Conservation (phyloP, 2,888 invertebrate genomes). For the Aelia acuminata region DNA sequence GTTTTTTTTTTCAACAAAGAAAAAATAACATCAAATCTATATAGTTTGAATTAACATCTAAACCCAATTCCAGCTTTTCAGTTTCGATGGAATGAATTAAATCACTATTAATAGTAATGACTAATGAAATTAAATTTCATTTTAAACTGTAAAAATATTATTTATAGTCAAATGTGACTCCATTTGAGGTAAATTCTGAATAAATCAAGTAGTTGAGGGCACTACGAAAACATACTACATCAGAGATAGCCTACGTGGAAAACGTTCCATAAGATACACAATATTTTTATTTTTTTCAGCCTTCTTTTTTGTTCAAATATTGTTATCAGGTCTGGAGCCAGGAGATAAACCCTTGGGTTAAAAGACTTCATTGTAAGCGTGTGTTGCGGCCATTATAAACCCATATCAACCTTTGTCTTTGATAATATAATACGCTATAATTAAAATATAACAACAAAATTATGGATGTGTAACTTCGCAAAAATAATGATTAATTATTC, state of each 20-base stretch:
- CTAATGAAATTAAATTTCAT: no score
- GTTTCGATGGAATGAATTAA: no score
- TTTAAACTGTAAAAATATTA: no score
- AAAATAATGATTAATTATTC: background rate
- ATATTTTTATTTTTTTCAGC: background rate
- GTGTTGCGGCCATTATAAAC: background rate
- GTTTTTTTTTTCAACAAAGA: no score
- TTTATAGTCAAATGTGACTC: no score
- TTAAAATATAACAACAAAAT: no score
- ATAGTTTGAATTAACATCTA: no score
- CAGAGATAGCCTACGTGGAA: slow-evolving; percentile 2
- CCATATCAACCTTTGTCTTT: background rate
- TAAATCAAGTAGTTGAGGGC: background rate
- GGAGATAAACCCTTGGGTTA: slow-evolving; percentile 8
- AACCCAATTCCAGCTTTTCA: no score
- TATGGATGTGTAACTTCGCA: background rate
- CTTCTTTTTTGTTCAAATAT: slow-evolving; percentile 1
- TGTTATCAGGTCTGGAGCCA: slow-evolving; percentile 20
- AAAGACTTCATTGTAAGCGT: slow-evolving; percentile 22
- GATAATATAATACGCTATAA: background rate
- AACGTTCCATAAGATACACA: background rate
- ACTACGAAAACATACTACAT: background rate
- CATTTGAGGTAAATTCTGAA: no score
- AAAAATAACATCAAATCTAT: no score
- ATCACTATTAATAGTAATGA: no score